Evolutionary conservation across 2,888 invertebrate genomes (phyloP).

Genomic region (Cheilosia urbana): DNA sequence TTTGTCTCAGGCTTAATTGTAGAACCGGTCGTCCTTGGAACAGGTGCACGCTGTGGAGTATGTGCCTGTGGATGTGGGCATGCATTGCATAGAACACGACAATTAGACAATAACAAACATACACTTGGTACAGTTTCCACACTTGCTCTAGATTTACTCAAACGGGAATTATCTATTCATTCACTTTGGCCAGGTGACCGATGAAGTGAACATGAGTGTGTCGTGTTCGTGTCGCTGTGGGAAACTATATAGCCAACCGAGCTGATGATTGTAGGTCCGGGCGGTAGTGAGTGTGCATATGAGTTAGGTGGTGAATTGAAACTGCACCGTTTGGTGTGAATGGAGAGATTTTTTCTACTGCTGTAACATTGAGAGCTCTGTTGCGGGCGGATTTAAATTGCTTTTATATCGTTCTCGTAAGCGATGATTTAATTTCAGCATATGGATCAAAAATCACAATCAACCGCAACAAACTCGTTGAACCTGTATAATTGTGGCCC

Average conservation of each 20-base stretch:
- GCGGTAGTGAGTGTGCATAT: constrained; percentile 1
- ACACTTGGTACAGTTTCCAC: constrained; percentile 67
- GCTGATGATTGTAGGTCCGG: not conserved
- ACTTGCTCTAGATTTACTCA: constrained; percentile 64
- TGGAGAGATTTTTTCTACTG: not conserved
- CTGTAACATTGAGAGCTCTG: no score
- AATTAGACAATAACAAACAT: constrained; percentile 40
- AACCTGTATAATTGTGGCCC: no score
- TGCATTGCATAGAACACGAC: constrained; percentile 44
- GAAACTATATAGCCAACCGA: constrained; percentile 7
- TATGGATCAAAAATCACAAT: no score
- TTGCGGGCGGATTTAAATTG: no score
- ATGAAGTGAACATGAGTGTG: constrained; percentile 24
- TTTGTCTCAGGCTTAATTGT: constrained; percentile 50
- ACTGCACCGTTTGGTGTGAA: not conserved
- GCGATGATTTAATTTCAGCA: no score
- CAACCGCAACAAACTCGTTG: no score
- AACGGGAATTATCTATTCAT: constrained; percentile 60
- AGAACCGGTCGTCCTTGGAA: constrained; percentile 73
- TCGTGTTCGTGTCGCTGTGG: constrained; percentile 2
- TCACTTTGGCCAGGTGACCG: constrained; percentile 37
- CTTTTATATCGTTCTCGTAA: no score
- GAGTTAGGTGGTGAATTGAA: constrained; percentile 2
- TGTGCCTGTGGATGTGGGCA: constrained; percentile 10
- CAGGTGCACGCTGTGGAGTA: constrained; percentile 59